phyloP scores from a whole-genome alignment of 2,888 invertebrate species.

The Spilosoma lubricipeda region DNA sequence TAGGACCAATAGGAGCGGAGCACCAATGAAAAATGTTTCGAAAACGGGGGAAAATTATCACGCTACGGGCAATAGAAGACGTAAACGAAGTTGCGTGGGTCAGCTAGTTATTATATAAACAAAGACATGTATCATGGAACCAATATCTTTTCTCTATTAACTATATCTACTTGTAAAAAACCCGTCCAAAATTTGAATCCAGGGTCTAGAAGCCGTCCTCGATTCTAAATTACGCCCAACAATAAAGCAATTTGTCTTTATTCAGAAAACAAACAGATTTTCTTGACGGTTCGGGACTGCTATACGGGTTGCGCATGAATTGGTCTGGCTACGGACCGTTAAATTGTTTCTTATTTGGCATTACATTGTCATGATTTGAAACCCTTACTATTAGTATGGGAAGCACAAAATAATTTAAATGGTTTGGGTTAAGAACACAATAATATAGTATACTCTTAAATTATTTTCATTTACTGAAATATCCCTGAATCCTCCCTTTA shows the following conservation, averaged over 20 bases:
- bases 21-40: too few species aligned
- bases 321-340: slow-evolving; percentile 25
- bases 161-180: not conserved
- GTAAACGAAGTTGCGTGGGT: too few species aligned
- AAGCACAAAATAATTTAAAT: not conserved
- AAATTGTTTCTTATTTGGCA: slow-evolving; percentile 38
- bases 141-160: not conserved
- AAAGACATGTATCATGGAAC: not conserved
- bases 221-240: slow-evolving; percentile 1
- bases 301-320: slow-evolving; percentile 20
- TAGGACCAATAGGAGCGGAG: too few species aligned
- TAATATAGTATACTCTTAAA: not conserved
- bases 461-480: not conserved
- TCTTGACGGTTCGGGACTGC: slow-evolving; percentile 11
- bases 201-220: not conserved
- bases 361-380: not conserved
- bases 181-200: not conserved
- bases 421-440: not conserved
- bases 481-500: not conserved
- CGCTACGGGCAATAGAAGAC: too few species aligned
- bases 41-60: too few species aligned
- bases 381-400: not conserved
- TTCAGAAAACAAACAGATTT: slow-evolving; percentile 15
- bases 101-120: too few species aligned
- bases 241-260: slow-evolving; percentile 13